These are phyloP conservation scores for Pterostichus madidus DNA, from an alignment of 2,888 invertebrate species.

Conservation along the genomic window DNA sequence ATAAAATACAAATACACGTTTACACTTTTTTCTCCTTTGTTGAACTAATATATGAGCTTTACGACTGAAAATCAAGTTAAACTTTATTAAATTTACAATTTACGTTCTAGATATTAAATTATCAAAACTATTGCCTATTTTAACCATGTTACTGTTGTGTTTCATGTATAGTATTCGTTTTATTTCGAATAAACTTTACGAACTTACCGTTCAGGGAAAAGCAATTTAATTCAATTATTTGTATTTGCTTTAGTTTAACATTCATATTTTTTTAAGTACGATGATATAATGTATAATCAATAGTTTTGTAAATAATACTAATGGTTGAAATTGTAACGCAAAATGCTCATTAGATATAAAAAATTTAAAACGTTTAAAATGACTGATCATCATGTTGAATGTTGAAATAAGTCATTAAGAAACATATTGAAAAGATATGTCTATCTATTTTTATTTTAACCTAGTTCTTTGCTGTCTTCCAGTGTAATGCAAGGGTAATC, in stretches of 20 bases:
- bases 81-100: background rate
- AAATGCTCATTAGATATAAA: slow-evolving; percentile 1
- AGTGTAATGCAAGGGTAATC: no score
- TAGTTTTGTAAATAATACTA: background rate
- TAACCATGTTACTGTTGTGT: no score
- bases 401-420: background rate
- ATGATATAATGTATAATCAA: background rate
- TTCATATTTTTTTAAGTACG: no score
- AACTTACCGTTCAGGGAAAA: no score
- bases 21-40: background rate
- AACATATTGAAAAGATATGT: background rate
- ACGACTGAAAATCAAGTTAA: background rate
- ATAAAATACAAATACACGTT: background rate
- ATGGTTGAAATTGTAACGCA: background rate
- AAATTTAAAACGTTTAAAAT: background rate
- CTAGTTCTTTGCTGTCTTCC: no score
- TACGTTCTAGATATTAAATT: background rate
- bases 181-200: no score
- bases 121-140: no score
- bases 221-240: no score
- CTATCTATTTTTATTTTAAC: background rate
- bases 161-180: no score
- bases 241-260: no score
- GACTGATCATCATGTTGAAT: background rate
- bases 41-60: background rate